Evolutionary conservation across 2,797 vertebrate species (phyloP).

Genomic region (Tapirus indicus): DNA sequence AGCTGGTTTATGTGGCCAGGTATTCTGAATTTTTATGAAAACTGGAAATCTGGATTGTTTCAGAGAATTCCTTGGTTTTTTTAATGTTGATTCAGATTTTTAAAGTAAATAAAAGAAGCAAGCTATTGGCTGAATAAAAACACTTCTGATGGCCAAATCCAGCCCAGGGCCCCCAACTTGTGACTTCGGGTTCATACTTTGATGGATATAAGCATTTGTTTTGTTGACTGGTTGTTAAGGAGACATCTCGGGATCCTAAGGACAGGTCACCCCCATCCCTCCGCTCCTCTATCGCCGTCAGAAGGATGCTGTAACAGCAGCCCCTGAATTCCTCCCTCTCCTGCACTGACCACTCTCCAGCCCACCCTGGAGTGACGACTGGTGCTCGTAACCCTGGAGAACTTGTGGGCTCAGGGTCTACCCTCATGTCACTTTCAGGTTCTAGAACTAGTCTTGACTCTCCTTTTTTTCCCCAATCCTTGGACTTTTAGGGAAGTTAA

Average conservation of each 20-base stretch:
- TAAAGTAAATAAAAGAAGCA: neutral
- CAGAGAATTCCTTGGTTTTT: neutral
- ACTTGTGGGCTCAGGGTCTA: neutral
- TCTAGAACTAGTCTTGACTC: neutral
- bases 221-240: neutral
- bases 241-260: neutral
- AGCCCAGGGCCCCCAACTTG: neutral
- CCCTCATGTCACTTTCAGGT: neutral
- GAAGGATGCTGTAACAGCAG: neutral
- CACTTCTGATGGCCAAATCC: neutral
- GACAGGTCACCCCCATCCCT: fast-evolving
- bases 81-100: neutral
- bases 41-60: neutral
- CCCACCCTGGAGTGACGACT: neutral
- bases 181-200: neutral
- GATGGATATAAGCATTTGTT: neutral
- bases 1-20: neutral
- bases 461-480: neutral
- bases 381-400: neutral
- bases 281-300: fast-evolving
- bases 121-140: neutral
- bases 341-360: no score
- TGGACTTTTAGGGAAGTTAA: neutral
- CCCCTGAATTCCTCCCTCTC: no score
- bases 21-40: neutral